A percentile compares a stretch with the other conserved stretches of the same genome.
Conservation (phyloP, 2,113 vertebrate species). For the Noturus placidus region DNA sequence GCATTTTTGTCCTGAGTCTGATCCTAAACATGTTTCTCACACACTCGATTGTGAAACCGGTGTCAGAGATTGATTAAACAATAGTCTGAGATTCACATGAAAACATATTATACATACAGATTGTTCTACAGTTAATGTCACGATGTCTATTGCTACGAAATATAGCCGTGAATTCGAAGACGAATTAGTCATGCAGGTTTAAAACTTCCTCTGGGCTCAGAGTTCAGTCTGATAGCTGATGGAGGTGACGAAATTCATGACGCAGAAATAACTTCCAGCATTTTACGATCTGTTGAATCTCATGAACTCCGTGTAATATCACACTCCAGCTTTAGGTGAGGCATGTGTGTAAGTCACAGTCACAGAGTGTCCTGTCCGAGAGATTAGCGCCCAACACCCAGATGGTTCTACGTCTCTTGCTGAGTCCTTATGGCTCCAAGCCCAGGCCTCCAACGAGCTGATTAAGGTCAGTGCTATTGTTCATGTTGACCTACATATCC, state of each 20-base stretch:
- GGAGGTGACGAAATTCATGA: neutral
- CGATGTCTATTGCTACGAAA: conserved; percentile 62
- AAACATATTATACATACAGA: conserved; percentile 28
- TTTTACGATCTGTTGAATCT: neutral
- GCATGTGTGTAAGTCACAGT: conserved; percentile 17
- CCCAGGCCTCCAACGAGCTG: conserved; percentile 18
- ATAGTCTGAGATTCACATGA: conserved; percentile 36
- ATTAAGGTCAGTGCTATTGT: conserved; percentile 37
- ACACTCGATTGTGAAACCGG: conserved; percentile 23
- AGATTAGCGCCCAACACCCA: conserved; percentile 20
- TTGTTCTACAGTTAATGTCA: conserved; percentile 49
- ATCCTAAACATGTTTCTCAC: conserved; percentile 31
- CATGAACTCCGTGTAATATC: neutral
- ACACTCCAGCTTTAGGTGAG: neutral
- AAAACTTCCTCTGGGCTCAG: conserved; percentile 1
- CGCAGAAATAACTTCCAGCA: neutral
- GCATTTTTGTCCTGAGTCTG: conserved; percentile 32
- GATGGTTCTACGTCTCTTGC: conserved; percentile 26
- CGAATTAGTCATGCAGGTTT: conserved; percentile 37
- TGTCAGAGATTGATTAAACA: conserved; percentile 17
- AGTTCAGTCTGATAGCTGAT: neutral
- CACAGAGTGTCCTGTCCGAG: conserved; percentile 3
- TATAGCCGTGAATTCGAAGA: conserved; percentile 29
- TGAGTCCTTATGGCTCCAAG: conserved; percentile 28
- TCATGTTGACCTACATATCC: conserved; percentile 17